Conservation (phyloP, 2,888 invertebrate genomes). For the Morpho deidamia region DNA sequence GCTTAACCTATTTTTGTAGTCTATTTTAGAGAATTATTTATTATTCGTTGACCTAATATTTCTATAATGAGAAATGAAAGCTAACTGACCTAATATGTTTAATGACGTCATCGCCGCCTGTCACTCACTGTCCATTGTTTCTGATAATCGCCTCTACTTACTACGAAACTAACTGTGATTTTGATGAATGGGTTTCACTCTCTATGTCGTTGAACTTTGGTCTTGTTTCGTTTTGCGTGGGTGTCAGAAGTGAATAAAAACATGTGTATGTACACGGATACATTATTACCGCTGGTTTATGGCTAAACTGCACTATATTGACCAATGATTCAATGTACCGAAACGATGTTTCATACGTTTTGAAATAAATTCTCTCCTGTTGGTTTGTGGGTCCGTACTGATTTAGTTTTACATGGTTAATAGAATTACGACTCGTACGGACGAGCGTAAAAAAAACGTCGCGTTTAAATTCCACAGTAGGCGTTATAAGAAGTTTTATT, state of each 20-base stretch:
- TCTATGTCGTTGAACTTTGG: slow-evolving; percentile 68
- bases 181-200: slow-evolving; percentile 68
- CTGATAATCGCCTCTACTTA: slow-evolving; percentile 37
- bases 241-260: slow-evolving; percentile 48
- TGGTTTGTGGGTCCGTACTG: too few relatives aligned
- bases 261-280: slow-evolving; percentile 25
- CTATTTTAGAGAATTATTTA: not conserved
- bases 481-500: too few relatives aligned
- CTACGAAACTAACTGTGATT: slow-evolving; percentile 59
- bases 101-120: slow-evolving; percentile 50
- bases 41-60: slow-evolving; percentile 1
- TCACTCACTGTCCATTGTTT: slow-evolving; percentile 55
- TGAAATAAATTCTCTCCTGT: too few relatives aligned
- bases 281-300: slow-evolving; percentile 14
- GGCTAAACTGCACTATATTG: too few relatives aligned
- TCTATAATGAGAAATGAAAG: slow-evolving; percentile 24
- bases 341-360: too few relatives aligned
- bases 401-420: too few relatives aligned
- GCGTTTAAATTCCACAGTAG: too few relatives aligned
- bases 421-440: too few relatives aligned
- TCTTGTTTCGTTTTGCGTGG: slow-evolving; percentile 57
- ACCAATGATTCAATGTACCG: too few relatives aligned
- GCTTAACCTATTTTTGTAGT: too few relatives aligned
- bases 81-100: slow-evolving; percentile 39
- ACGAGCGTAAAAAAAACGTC: too few relatives aligned